Conservation (phyloP, 2,888 invertebrate species). For the Euzophera pinguis region DNA sequence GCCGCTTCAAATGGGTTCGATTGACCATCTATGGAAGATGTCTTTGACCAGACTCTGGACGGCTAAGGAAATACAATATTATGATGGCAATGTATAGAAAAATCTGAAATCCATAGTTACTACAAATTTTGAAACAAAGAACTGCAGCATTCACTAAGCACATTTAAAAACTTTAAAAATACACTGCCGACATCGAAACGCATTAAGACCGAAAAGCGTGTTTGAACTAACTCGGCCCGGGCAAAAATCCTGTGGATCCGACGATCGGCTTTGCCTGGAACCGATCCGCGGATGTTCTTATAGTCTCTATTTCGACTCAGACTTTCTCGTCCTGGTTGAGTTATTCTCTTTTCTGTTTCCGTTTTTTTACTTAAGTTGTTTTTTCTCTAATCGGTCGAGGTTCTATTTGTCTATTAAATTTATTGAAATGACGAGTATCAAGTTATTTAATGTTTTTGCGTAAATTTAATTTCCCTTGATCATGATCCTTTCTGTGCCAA, state of each 20-base stretch:
- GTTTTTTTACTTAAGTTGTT: not conserved
- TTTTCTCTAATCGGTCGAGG: too few relatives aligned
- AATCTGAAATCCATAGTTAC: too few relatives aligned
- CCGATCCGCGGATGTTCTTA: not conserved
- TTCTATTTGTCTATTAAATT: too few relatives aligned
- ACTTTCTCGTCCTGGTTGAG: not conserved
- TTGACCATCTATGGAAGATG: too few relatives aligned
- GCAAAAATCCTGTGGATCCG: slow-evolving; percentile 7
- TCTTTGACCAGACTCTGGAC: too few relatives aligned
- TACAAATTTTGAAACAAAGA: not conserved
- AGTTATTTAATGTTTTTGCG: too few relatives aligned
- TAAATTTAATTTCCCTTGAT: too few relatives aligned
- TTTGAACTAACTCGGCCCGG: not conserved
- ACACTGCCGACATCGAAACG: not conserved
- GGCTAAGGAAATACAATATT: too few relatives aligned
- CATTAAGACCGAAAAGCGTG: not conserved
- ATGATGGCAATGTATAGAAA: too few relatives aligned
- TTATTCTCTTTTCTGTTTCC: not conserved
- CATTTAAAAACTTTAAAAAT: not conserved
- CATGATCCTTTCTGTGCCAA: too few relatives aligned
- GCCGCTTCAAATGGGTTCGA: too few relatives aligned
- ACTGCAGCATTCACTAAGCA: not conserved
- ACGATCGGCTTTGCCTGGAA: slow-evolving; percentile 3
- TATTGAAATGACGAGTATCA: too few relatives aligned
- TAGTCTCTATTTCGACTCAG: not conserved